Percentiles rank a stretch among this genome's conserved stretches.
phyloP scores from a whole-genome alignment of 2,797 vertebrate genomes.

The Bryconaethiops microstoma region DNA sequence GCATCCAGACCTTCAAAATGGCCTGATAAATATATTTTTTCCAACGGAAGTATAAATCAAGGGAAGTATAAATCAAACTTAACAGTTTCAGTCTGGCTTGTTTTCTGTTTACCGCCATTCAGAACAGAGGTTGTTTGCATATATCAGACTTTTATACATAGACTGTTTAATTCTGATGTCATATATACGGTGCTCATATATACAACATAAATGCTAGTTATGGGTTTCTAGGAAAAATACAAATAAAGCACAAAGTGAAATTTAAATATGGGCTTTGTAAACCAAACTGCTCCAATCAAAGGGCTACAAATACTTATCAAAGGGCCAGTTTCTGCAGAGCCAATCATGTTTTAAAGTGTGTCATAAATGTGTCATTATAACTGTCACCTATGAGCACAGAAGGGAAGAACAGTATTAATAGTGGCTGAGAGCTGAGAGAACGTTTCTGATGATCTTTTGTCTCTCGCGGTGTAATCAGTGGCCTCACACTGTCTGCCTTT shows the following conservation, averaged over 20 bases:
- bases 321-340: neutral
- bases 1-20: neutral
- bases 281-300: neutral
- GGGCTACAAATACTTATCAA: neutral
- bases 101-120: neutral
- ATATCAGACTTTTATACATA: neutral
- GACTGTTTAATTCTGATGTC: neutral
- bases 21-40: neutral
- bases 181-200: neutral
- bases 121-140: neutral
- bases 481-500: conserved; percentile 38
- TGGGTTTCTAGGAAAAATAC: neutral
- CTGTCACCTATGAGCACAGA: neutral
- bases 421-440: conserved; percentile 1
- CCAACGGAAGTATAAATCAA: neutral
- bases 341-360: neutral
- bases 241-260: no score
- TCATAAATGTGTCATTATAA: neutral
- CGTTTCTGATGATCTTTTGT: conserved; percentile 4
- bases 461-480: conserved; percentile 6
- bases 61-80: neutral
- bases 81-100: no score
- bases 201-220: neutral
- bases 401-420: neutral
- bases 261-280: neutral